phyloP scores from a whole-genome alignment of 2,113 vertebrate species.

The Colius striatus region DNA sequence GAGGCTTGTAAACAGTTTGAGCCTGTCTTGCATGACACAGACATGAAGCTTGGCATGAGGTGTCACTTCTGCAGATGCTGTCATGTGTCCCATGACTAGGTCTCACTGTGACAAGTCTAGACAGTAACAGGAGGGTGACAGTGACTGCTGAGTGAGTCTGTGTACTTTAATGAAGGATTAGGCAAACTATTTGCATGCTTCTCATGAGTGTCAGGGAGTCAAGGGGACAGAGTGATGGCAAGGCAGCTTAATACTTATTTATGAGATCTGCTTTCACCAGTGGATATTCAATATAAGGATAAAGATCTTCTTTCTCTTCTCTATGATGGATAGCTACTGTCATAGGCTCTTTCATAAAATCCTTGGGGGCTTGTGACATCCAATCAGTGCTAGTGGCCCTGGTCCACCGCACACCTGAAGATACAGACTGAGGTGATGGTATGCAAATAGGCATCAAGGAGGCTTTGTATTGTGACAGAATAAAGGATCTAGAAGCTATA shows the following conservation, averaged over 20 bases:
- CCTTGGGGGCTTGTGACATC: neutral
- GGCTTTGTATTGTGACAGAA: neutral
- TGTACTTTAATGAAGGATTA: neutral
- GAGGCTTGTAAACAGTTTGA: neutral
- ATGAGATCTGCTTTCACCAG: slow-evolving; percentile 6
- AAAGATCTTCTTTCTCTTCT: neutral
- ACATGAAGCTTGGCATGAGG: neutral
- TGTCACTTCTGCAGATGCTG: slow-evolving; percentile 36
- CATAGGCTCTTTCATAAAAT: neutral
- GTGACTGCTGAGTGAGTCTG: neutral
- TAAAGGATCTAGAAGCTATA: neutral
- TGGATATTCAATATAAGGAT: neutral
- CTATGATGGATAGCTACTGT: neutral
- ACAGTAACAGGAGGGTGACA: neutral
- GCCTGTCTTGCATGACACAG: neutral
- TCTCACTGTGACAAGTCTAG: slow-evolving; percentile 5
- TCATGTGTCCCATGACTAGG: neutral
- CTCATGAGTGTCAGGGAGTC: neutral
- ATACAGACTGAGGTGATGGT: neutral
- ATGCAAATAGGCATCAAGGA: neutral
- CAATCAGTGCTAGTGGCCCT: neutral
- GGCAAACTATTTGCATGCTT: neutral
- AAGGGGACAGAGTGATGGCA: neutral
- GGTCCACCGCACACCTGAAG: neutral
- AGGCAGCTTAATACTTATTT: neutral